A percentile compares a stretch with the other conserved stretches of the same genome.
phyloP scores from a whole-genome alignment of 2,797 vertebrate genomes.

The Heteromormyrus szaboi region DNA sequence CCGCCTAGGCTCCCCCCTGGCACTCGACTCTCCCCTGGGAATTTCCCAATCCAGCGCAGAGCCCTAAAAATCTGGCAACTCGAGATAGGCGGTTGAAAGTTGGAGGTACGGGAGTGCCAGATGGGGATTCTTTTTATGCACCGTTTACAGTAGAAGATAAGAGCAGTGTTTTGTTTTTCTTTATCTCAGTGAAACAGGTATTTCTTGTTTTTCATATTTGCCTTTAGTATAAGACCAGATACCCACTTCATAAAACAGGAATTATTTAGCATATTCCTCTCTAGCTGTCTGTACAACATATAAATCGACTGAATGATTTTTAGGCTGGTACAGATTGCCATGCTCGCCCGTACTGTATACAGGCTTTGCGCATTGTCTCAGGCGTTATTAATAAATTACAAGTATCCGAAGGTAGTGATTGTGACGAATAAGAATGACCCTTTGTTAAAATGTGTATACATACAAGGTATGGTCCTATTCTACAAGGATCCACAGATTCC shows the following conservation, averaged over 20 bases:
- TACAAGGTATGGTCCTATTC: not conserved
- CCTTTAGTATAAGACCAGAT: not conserved
- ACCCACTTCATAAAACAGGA: not conserved
- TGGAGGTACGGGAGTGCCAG: not conserved
- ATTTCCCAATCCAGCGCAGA: not conserved
- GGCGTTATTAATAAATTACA: not conserved
- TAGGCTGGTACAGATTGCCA: not conserved
- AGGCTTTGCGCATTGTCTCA: not conserved
- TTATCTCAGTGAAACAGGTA: not conserved
- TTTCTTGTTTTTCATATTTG: constrained; percentile 1
- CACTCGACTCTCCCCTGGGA: not conserved
- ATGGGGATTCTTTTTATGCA: not conserved
- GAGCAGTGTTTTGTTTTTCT: not conserved
- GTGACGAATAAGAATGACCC: not conserved
- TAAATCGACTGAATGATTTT: not conserved
- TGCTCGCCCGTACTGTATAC: not conserved
- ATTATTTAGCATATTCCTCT: not conserved
- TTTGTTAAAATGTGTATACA: not conserved
- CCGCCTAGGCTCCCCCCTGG: not conserved
- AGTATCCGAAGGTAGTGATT: not conserved
- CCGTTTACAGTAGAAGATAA: not conserved
- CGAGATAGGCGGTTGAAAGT: not conserved
- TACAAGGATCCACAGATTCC: not conserved
- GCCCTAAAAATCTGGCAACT: not conserved
- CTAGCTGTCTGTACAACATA: not conserved